Base-by-base conservation (phyloP, 2,888 invertebrate species). In the Neelides folsomi region DNA sequence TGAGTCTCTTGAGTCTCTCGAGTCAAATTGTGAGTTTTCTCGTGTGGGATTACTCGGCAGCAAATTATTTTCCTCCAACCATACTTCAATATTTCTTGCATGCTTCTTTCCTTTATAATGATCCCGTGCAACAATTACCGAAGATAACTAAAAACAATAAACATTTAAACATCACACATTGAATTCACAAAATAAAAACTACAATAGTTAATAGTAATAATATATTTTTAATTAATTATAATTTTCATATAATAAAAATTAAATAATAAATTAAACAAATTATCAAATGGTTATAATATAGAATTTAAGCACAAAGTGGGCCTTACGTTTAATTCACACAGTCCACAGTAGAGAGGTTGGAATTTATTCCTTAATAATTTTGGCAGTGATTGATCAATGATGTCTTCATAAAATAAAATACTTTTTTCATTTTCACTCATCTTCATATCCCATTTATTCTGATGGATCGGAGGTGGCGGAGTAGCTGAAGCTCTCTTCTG, bases 61-160 rank as follows among this genome's bases (percentile, higher is more conserved):
- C 4, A 27, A 27, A 7, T 27, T 27, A 40, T 54, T 36, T 13
- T 43, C 44, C 37, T 47, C 51, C n/a, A 56, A 13, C 62, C 62
- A 62, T 9, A 36, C 36, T 39, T 60, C 58, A 8, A 56, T 49
- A 2, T 27, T 51, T 38, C 52, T 55, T 18, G 54, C 55, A 49
- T 62, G 62, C 38, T 53, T 37, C 37, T 58, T 62, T 9, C 62
- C 62, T 35, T 54, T 60, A 40, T 62, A 62, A 42, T 62, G 62
- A 42, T 60, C 62, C 13, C 41, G 48, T 9, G 60, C 59, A 2
- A 62, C 60, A 8, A 59, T 49, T 3, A 56, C 54, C 6, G 57
- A 57, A 35, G 54, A 53, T 2, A 62, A 16, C 56, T 60, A 38
- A 27, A 51, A n/a, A n/a, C n/a, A n/a, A n/a, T n/a, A n/a, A n/a